A percentile compares a stretch with the other conserved stretches of the same genome.
These are phyloP conservation scores for Drosophila merina DNA, from an alignment of 2,888 invertebrate species.

Conservation along the genomic window DNA sequence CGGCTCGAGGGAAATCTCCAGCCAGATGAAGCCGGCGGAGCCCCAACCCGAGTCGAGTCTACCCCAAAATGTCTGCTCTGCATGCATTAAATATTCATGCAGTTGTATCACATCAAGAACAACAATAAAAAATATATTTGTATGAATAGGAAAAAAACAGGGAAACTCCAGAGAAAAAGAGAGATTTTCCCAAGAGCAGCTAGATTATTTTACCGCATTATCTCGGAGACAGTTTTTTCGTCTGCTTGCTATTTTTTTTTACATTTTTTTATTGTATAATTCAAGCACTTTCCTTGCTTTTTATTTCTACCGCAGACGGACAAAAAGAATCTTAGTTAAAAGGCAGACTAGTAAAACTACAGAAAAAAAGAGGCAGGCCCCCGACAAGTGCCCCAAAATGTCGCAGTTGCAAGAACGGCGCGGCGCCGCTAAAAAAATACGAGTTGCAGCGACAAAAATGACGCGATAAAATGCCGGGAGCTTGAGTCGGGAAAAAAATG, in stretches of 20 bases:
- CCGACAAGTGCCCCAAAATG: slow-evolving; percentile 35
- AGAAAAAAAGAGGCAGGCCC: slow-evolving; percentile 30
- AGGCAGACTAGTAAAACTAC: slow-evolving; percentile 27
- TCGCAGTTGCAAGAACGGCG: slow-evolving; percentile 35
- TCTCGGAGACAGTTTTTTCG: slow-evolving; percentile 54
- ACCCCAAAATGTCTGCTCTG: slow-evolving; percentile 34
- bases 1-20: slow-evolving; percentile 24
- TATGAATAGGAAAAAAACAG: slow-evolving; percentile 5
- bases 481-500: slow-evolving; percentile 70
- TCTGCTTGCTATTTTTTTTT: slow-evolving; percentile 5
- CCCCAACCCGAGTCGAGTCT: background rate
- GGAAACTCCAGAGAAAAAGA: slow-evolving; percentile 33
- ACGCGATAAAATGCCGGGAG: slow-evolving; percentile 43
- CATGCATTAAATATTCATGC: slow-evolving; percentile 83
- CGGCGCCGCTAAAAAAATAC: slow-evolving; percentile 8
- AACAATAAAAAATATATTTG: slow-evolving; percentile 17
- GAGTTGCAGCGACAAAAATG: slow-evolving; percentile 40
- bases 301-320: slow-evolving; percentile 42
- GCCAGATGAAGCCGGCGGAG: background rate
- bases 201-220: slow-evolving; percentile 74
- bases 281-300: slow-evolving; percentile 55
- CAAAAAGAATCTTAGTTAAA: slow-evolving; percentile 63
- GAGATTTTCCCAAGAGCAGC: slow-evolving; percentile 36
- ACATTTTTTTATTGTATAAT: slow-evolving; percentile 49
- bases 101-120: slow-evolving; percentile 49